Conservation (phyloP, 2,113 vertebrate genomes). For the Antechinus flavipes region DNA sequence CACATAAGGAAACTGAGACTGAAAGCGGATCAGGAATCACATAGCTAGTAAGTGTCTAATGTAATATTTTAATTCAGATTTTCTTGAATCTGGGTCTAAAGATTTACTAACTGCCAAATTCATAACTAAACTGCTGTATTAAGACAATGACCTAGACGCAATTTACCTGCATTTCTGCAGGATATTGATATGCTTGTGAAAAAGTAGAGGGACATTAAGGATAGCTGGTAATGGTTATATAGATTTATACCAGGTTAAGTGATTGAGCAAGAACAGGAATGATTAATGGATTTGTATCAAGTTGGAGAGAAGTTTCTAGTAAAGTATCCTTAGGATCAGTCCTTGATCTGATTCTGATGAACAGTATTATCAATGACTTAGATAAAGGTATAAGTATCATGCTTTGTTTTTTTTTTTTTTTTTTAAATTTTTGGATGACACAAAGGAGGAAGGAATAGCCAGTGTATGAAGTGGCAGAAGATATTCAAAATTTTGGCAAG, state of each 20-base stretch:
- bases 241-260: not conserved
- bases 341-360: not conserved
- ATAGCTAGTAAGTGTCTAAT: not conserved
- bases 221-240: not conserved
- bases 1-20: not conserved
- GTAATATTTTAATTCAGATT: not conserved
- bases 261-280: not conserved
- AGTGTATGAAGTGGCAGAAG: not conserved
- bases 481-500: not conserved
- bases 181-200: not conserved
- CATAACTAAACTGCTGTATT: not conserved
- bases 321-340: not conserved
- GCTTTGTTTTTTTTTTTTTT: not conserved
- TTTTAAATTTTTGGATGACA: not conserved
- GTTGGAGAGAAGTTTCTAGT: not conserved
- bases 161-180: not conserved
- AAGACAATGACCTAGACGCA: not conserved
- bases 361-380: not conserved
- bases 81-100: not conserved
- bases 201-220: not conserved
- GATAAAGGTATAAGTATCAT: not conserved
- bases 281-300: not conserved
- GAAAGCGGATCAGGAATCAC: not conserved
- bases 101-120: not conserved
- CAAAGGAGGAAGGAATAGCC: not conserved